Evolutionary conservation across 2,113 vertebrate species (phyloP).

Genomic region (Thamnophis sirtalis): DNA sequence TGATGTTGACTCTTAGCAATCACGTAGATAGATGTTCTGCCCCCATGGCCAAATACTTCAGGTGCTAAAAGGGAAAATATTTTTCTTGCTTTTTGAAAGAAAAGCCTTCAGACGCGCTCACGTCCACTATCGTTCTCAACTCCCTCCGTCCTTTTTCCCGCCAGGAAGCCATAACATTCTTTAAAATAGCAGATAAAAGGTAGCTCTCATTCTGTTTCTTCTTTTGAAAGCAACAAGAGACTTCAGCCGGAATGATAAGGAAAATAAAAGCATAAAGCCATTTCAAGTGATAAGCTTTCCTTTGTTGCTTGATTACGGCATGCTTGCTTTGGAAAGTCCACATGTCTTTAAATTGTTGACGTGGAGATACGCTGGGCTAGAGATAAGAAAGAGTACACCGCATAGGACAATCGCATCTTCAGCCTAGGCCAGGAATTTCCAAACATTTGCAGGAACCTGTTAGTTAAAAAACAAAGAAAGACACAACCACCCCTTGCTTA

Average conservation of each 20-base stretch:
- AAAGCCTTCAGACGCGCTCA: background rate
- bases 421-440: background rate
- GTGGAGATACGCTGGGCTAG: background rate
- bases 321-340: slow-evolving; percentile 7
- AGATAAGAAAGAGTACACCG: background rate
- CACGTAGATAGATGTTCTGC: background rate
- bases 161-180: slow-evolving; percentile 23
- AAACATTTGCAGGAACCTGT: background rate
- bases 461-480: background rate
- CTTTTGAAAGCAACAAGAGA: background rate
- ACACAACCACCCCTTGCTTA: background rate
- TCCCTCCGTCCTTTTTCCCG: slow-evolving; percentile 5
- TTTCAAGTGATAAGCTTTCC: slow-evolving; percentile 22
- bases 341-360: background rate
- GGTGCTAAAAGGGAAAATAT: slow-evolving; percentile 4
- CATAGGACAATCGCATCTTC: background rate
- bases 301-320: background rate
- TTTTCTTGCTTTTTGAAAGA: slow-evolving; percentile 1
- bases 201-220: background rate
- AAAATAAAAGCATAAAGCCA: background rate
- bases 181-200: slow-evolving; percentile 2
- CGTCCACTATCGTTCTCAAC: slow-evolving; percentile 3
- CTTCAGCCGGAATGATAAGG: background rate
- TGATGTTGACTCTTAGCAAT: background rate
- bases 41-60: background rate